Percentiles rank a stretch among this genome's conserved stretches.
These are phyloP conservation scores for Brachystomella parvula DNA, from an alignment of 1,140 invertebrate species.

Conservation along the genomic window DNA sequence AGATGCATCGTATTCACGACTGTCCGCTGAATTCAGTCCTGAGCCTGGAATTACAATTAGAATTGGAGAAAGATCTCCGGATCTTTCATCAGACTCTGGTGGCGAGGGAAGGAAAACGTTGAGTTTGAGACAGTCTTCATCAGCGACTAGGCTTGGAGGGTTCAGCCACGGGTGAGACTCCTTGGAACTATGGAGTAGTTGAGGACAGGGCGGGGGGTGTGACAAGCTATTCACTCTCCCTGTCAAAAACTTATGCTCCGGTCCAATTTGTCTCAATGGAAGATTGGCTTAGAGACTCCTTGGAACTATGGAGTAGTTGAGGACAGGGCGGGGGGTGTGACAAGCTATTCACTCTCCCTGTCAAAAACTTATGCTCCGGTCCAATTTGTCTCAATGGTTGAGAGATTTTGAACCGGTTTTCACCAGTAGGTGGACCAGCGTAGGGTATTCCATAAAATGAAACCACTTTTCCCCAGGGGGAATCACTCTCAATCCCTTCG, in stretches of 20 bases:
- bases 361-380: too few species aligned
- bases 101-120: constrained; percentile 38
- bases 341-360: constrained; percentile 8
- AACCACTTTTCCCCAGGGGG: constrained; percentile 8
- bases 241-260: too few species aligned
- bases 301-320: constrained; percentile 35
- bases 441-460: constrained; percentile 40
- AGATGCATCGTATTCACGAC: constrained; percentile 36
- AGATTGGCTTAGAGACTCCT: constrained; percentile 27
- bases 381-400: background rate
- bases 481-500: background rate
- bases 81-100: background rate
- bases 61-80: constrained; percentile 27
- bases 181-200: constrained; percentile 34
- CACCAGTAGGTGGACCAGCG: constrained; percentile 38
- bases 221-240: constrained; percentile 14
- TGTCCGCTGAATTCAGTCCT: constrained; percentile 40
- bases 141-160: constrained; percentile 13
- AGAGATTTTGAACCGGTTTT: constrained; percentile 35
- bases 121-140: constrained; percentile 40
- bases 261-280: background rate
- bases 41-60: constrained; percentile 40
- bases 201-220: constrained; percentile 35
- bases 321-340: constrained; percentile 33
- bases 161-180: constrained; percentile 27